Base-by-base conservation (phyloP, 2,797 vertebrate genomes). In the Myotis myotis region DNA sequence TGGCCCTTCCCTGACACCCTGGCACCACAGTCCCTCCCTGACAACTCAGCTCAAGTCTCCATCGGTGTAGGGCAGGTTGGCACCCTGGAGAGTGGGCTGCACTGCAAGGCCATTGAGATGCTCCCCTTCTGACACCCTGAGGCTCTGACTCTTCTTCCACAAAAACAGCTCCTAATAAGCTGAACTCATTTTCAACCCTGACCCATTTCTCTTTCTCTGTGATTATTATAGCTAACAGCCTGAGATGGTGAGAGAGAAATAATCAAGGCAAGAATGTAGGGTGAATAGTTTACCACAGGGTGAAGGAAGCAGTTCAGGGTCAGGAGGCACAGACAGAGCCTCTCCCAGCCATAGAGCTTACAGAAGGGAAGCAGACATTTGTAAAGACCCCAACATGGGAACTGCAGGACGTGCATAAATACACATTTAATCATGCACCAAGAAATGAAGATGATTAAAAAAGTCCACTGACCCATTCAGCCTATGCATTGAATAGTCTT, bases 401-500 rank as follows among this genome's bases (percentile, higher is more conserved):
- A 44, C 12, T 9, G 1, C 20, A 17, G 15, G 19, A 49, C 5
- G 44, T 15, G 44, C 7, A 1, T 9, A 30, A 49, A 28, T 15
- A 71, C 4, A 17, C 44, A 79, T 7, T 4, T 28, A n/a, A 17
- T 49, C 53, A 66, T 1, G 4, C 8, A 2, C 30, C 20, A 28
- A 20, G 72, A 71, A 64, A 57, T 3, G 36, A 62, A 49, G 88
- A 8, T 0, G 9, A 62, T 30, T 25, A 1, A 1, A 44, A 81
- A 55, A 30, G 79, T 9, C 44, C 44, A 28, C 1, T 1, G 55
- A 23, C 44, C 55, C 22, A 4, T 55, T 36, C 41, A 28, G 41
- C 15, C 47, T 22, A 2, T 1, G 6, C 1, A 5, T 1, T 10
- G 23, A n/a, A 28, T 9, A 2, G 33, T 81, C 36, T 64, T 47